These are phyloP conservation scores for Leptoclinus maculatus DNA, from an alignment of 2,797 vertebrate genomes.

Conservation along the genomic window DNA sequence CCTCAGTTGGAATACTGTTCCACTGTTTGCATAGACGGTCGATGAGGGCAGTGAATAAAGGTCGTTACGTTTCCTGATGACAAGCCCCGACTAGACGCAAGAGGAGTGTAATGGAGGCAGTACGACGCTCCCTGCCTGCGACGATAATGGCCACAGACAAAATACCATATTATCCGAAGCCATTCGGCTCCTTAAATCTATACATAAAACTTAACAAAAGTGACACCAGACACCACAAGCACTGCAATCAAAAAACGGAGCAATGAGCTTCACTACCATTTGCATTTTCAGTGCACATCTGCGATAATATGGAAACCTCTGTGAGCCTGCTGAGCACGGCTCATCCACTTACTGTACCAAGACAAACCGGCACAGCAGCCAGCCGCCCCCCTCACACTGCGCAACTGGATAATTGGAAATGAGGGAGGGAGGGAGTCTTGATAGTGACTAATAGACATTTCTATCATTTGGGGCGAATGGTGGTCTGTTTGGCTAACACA, in stretches of 20 bases:
- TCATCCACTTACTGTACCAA: conserved; percentile 40
- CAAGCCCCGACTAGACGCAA: conserved; percentile 13
- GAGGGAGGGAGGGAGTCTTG: conserved; percentile 18
- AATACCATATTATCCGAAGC: conserved; percentile 32
- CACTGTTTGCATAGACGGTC: conserved; percentile 17
- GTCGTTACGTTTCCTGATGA: conserved; percentile 40
- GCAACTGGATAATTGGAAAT: conserved; percentile 59
- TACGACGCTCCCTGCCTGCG: background rate
- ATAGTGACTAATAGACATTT: conserved; percentile 55
- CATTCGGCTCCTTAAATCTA: conserved; percentile 14
- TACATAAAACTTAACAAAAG: conserved; percentile 17
- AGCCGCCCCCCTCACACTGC: conserved; percentile 21
- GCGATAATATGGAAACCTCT: conserved; percentile 42
- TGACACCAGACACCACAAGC: conserved; percentile 16
- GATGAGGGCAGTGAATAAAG: conserved; percentile 30
- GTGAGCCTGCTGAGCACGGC: conserved; percentile 35
- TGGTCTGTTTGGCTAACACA: conserved; percentile 19
- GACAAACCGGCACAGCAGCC: conserved; percentile 46
- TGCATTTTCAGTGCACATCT: conserved; percentile 50
- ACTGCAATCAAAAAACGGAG: conserved; percentile 12
- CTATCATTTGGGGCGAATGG: conserved; percentile 50
- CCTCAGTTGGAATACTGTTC: conserved; percentile 3
- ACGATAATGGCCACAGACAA: conserved; percentile 38
- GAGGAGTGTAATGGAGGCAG: conserved; percentile 31
- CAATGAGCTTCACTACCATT: conserved; percentile 43